Base-by-base conservation (phyloP, 2,888 invertebrate species). In the Luffia ferchaultella region DNA sequence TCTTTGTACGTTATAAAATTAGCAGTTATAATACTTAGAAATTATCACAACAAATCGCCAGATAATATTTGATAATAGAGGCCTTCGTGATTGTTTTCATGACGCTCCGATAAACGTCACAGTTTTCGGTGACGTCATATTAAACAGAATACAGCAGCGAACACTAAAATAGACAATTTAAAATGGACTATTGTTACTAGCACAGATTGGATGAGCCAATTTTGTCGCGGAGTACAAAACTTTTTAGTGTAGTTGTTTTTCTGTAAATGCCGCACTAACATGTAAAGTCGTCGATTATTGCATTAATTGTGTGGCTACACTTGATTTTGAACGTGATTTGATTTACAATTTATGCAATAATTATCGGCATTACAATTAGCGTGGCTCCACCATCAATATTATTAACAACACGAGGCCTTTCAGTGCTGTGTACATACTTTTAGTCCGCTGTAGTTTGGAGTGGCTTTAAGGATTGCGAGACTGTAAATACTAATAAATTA, bases 171-270 rank as follows among this genome's bases (percentile, higher is more conserved):
- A n/a, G n/a, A n/a, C n/a, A n/a, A n/a, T n/a, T n/a, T n/a, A n/a
- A 7, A 30, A 12, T 30, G 30, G 5, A 3, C 5, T 7, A 7
- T 30, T 30, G 30, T 30, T 12, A 64, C 71, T 76, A 73, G 57
- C 67, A 60, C 60, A 69, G 59, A 71, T 76, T 76, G 73, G 69
- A 62, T 48, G 19, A 65, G 63, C 69, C 73, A 76, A 76, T 73
- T 70, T 67, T 60, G 62, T 58, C 57, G 68, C 59, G 61, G 69
- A 76, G 76, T 65, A 42, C 17, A 30, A 30, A 30, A 7, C 12
- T 12, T 12, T 12, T 30, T 30, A 7, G 30, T n/a, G n/a, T n/a
- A n/a, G n/a, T n/a, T n/a, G n/a, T n/a, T n/a, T n/a, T n/a, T n/a
- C n/a, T n/a, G n/a, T n/a, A n/a, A n/a, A n/a, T n/a, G n/a, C n/a